phyloP scores from a whole-genome alignment of 2,888 invertebrate species.

The Troilus luridus region DNA sequence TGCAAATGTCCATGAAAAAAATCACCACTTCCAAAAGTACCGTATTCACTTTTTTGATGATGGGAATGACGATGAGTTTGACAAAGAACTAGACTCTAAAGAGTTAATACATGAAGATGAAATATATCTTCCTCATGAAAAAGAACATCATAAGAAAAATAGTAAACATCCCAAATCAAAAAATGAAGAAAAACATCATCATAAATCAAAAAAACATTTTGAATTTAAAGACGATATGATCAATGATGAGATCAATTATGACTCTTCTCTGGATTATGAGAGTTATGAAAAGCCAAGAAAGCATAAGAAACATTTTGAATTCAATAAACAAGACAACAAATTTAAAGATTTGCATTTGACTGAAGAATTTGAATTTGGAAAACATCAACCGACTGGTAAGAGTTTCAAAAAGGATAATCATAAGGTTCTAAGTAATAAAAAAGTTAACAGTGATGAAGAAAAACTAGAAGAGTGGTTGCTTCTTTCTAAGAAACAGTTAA shows the following conservation, averaged over 20 bases:
- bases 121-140: not conserved
- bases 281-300: conserved; percentile 56
- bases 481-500: conserved; percentile 63
- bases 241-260: conserved; percentile 21
- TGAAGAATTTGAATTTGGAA: conserved; percentile 39
- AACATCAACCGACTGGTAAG: conserved; percentile 18
- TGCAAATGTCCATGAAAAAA: conserved; percentile 1
- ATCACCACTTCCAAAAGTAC: conserved; percentile 45
- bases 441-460: conserved; percentile 55
- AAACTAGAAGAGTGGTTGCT: conserved; percentile 61
- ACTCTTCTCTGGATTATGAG: conserved; percentile 32
- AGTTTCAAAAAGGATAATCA: conserved; percentile 28
- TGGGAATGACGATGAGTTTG: conserved; percentile 5
- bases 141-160: conserved; percentile 49
- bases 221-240: conserved; percentile 45
- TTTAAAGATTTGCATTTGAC: not conserved
- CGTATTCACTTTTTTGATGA: conserved; percentile 54
- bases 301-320: conserved; percentile 60
- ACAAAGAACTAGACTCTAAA: conserved; percentile 26
- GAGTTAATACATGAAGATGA: not conserved
- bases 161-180: conserved; percentile 25
- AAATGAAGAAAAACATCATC: conserved; percentile 55
- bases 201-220: conserved; percentile 51
- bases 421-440: conserved; percentile 4
- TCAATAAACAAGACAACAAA: conserved; percentile 51